Evolutionary conservation across 2,888 invertebrate genomes (phyloP), one percentile per base, ranked within the genome.

Genomic region (Paralinhomoeus sp.): DNA sequence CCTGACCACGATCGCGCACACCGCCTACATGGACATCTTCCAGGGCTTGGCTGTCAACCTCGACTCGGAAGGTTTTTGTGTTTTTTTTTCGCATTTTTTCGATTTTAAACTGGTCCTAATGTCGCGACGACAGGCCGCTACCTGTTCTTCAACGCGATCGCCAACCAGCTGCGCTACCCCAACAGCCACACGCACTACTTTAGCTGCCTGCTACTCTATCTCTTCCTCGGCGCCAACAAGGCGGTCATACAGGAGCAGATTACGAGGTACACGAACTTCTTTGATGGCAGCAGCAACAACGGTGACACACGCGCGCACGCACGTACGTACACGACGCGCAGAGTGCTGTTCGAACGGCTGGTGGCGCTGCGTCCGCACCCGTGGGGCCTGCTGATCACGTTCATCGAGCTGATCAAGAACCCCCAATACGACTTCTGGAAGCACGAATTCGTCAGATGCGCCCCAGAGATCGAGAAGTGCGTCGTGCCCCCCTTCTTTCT

Each of bases 161-260:
- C 91, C 41, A 99, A 99, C 68, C 97, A 99, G 63, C 70, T 99
- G 57, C 76, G 97, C 23, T 99, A 93, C 67, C 97, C 97, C 15
- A 99, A 99, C 68, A 91, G 87, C 61, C 97, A 99, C 68, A 99
- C 97, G 21, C 93, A 97, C 69, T 99, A 97, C 70, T 99, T 97
- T 71, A 91, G 91, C 60, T 91, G 93, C 64, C 83, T 87, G 34
- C 73, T 99, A 42, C 71, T 99, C 50, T 91, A 93, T 65, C 71
- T 99, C 54, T 99, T 99, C 67, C 83, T 83, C 40, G 91, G 93
- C 65, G 62, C 66, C 31, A 64, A 64, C 48, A 34, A 83, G 0
- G 87, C 91, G 66, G 84, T 85, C 7, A 85, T 97, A 48, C 93
- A 97, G 64, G 97, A 97, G 65, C 93, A 93, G 65, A 91, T 93